Percentiles rank a stretch among this genome's conserved stretches.
Conservation (phyloP, 2,797 vertebrate genomes). For the Poecilia picta region DNA sequence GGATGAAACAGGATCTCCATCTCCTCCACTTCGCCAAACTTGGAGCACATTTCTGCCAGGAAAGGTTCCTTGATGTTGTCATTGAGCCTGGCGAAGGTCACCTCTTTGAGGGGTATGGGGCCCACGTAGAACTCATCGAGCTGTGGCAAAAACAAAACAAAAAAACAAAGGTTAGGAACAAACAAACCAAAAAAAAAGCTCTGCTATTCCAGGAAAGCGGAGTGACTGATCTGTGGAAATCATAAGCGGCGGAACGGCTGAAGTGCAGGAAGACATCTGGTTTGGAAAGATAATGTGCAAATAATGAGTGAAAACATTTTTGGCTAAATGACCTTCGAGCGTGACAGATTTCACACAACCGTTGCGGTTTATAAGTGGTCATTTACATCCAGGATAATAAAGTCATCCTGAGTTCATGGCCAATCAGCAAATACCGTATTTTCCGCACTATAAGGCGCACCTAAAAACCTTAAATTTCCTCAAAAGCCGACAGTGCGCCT, state of each 20-base stretch:
- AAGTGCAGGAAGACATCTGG: neutral
- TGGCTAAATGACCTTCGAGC: neutral
- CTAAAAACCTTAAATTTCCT: no score
- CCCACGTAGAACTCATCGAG: constrained; percentile 94
- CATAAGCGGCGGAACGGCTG: neutral
- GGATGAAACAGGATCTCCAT: constrained; percentile 94
- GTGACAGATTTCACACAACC: neutral
- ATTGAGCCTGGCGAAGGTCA: constrained; percentile 93
- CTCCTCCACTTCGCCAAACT: constrained; percentile 93
- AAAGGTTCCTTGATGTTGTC: constrained; percentile 95
- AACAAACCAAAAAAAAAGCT: neutral
- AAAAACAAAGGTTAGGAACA: constrained; percentile 1
- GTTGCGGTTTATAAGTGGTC: neutral
- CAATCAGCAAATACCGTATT: neutral
- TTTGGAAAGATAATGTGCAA: neutral
- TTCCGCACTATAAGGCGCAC: no score
- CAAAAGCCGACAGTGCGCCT: no score
- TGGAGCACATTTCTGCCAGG: constrained; percentile 92
- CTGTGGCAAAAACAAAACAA: constrained; percentile 75
- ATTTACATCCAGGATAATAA: neutral
- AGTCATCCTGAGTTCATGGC: neutral
- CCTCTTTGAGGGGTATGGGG: constrained; percentile 92
- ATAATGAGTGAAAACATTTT: neutral
- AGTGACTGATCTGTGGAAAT: neutral
- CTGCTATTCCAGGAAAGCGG: neutral